phyloP scores from a whole-genome alignment of 2,113 vertebrate genomes.

The Phyllopteryx taeniolatus region DNA sequence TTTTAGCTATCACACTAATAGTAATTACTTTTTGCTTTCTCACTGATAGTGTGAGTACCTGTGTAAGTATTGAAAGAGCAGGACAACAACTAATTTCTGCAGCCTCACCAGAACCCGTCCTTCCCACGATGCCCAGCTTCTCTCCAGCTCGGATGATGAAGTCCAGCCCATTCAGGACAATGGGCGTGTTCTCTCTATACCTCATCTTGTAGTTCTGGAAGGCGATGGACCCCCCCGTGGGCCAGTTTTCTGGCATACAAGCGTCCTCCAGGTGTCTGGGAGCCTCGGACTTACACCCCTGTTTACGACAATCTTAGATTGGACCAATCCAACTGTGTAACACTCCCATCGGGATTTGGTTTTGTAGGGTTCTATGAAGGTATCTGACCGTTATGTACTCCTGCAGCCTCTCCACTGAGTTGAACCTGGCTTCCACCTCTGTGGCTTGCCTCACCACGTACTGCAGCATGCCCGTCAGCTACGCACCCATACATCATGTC shows the following conservation, averaged over 20 bases:
- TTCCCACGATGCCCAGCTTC: conserved; percentile 81
- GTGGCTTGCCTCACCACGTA: conserved; percentile 64
- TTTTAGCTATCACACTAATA: too few species aligned
- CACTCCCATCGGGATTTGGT: not conserved
- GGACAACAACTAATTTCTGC: not conserved
- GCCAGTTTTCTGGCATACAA: conserved; percentile 70
- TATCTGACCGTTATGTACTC: conserved; percentile 69
- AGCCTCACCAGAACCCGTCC: conserved; percentile 65
- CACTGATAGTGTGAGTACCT: not conserved
- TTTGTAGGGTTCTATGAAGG: not conserved
- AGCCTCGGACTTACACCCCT: conserved; percentile 73
- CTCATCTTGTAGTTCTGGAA: conserved; percentile 78
- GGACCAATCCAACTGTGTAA: not conserved
- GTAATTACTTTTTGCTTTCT: too few species aligned
- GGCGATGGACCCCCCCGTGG: conserved; percentile 67
- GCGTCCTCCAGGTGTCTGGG: conserved; percentile 46
- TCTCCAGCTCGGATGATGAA: conserved; percentile 68
- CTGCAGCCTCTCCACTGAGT: conserved; percentile 73
- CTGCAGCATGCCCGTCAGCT: conserved; percentile 79
- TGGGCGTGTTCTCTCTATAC: conserved; percentile 75
- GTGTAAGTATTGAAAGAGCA: not conserved
- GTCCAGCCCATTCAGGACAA: conserved; percentile 73
- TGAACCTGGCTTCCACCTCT: conserved; percentile 79
- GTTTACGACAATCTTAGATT: conserved; percentile 12
- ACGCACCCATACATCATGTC: not conserved